Percentiles rank a stretch among this genome's conserved stretches.
These are phyloP conservation scores for Steinernema carpocapsae DNA, from an alignment of 2,888 invertebrate genomes.

Conservation along the genomic window DNA sequence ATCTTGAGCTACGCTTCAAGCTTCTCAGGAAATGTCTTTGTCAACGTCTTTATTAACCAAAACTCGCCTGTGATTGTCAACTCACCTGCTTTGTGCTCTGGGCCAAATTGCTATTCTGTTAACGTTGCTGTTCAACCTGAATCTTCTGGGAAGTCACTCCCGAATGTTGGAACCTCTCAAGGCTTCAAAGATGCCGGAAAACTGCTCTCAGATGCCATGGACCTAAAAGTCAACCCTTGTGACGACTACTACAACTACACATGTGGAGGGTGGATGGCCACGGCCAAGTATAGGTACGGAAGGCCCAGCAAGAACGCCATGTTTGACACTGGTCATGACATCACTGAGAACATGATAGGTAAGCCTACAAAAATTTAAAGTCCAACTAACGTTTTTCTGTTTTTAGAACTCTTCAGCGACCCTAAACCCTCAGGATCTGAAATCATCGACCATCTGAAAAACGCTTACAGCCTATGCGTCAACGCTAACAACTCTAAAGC, in stretches of 20 bases:
- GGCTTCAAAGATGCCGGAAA: background rate
- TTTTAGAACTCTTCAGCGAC: background rate
- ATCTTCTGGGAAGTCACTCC: too few species aligned
- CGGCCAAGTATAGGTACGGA: background rate
- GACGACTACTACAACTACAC: slow-evolving; percentile 69
- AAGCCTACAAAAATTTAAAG: background rate
- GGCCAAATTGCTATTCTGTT: too few species aligned
- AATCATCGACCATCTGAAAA: slow-evolving; percentile 15
- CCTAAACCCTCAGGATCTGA: background rate
- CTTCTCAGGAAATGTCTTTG: too few species aligned
- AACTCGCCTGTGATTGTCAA: too few species aligned
- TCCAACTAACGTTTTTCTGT: too few species aligned
- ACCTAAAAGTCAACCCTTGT: slow-evolving; percentile 55
- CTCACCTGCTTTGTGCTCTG: too few species aligned
- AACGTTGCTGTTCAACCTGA: too few species aligned
- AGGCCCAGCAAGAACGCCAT: background rate
- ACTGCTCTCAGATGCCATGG: background rate
- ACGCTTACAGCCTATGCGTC: background rate
- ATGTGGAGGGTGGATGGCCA: slow-evolving; percentile 67
- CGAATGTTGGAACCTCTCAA: too few species aligned
- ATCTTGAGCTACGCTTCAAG: too few species aligned
- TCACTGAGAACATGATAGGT: slow-evolving; percentile 9
- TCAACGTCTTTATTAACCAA: too few species aligned
- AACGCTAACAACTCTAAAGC: background rate
- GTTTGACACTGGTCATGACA: background rate